Evolutionary conservation across 1,140 invertebrate species (phyloP).

Genomic region (Octopus sinensis): DNA sequence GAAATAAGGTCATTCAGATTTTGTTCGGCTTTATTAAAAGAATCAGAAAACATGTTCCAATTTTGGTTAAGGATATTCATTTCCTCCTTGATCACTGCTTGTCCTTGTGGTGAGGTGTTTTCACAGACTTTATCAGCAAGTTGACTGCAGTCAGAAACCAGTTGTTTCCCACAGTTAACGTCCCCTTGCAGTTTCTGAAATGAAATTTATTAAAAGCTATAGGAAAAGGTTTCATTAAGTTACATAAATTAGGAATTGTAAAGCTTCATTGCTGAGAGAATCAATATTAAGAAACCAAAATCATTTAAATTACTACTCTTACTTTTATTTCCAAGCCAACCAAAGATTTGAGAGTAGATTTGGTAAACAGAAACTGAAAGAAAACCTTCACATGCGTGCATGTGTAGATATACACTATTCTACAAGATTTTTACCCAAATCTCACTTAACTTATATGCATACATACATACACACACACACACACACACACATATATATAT

Average conservation of each 20-base stretch:
- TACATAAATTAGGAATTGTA: background rate
- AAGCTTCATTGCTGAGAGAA: too few relatives aligned
- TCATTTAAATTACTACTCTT: too few relatives aligned
- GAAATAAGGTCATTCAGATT: slow-evolving; percentile 85
- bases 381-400: too few relatives aligned
- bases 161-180: slow-evolving; percentile 42
- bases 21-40: slow-evolving; percentile 63
- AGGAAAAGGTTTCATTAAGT: background rate
- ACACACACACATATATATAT: too few relatives aligned
- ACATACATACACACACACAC: too few relatives aligned
- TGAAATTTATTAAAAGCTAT: background rate
- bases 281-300: too few relatives aligned
- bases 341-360: too few relatives aligned
- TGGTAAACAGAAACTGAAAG: too few relatives aligned
- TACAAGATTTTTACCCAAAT: too few relatives aligned
- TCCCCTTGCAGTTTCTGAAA: slow-evolving; percentile 46
- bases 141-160: slow-evolving; percentile 42
- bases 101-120: slow-evolving; percentile 43
- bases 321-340: too few relatives aligned
- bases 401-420: too few relatives aligned
- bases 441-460: too few relatives aligned
- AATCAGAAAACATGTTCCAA: slow-evolving; percentile 43
- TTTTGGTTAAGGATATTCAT: slow-evolving; percentile 47
- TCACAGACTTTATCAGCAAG: slow-evolving; percentile 41
- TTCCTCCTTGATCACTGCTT: slow-evolving; percentile 46